These are phyloP conservation scores for Scomber scombrus DNA, from an alignment of 2,113 vertebrate species.

Conservation along the genomic window DNA sequence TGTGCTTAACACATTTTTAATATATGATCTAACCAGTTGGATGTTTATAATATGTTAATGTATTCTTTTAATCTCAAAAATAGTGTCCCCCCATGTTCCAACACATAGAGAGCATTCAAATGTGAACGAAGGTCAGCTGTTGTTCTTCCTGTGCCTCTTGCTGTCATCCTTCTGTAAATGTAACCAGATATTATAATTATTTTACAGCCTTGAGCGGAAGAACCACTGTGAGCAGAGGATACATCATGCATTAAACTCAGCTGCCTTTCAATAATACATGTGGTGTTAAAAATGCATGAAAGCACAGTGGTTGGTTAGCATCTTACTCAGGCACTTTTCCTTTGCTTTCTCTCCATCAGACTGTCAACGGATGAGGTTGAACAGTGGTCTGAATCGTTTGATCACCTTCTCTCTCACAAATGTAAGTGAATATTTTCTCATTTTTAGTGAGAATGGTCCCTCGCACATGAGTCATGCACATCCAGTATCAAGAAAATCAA, in stretches of 20 bases:
- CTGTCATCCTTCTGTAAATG: background rate
- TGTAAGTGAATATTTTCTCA: slow-evolving; percentile 75
- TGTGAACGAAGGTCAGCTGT: background rate
- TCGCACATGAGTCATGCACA: no score
- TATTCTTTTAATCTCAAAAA: no score
- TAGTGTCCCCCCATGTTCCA: no score
- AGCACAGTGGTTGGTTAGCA: slow-evolving; percentile 2
- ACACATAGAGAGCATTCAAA: background rate
- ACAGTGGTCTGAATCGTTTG: slow-evolving; percentile 84
- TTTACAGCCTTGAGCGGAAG: background rate
- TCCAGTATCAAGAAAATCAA: background rate
- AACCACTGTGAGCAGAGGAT: background rate
- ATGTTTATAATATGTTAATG: no score
- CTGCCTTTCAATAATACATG: slow-evolving; percentile 39
- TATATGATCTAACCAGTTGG: no score
- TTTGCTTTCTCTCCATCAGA: slow-evolving; percentile 63
- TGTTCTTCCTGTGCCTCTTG: background rate
- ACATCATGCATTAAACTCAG: slow-evolving; percentile 20
- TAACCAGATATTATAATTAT: slow-evolving; percentile 6
- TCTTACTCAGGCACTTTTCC: slow-evolving; percentile 1
- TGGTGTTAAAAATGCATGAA: slow-evolving; percentile 45
- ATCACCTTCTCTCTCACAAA: slow-evolving; percentile 83
- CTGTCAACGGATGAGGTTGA: slow-evolving; percentile 84
- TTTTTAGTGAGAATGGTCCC: background rate
- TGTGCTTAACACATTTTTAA: background rate